A percentile compares a stretch with the other conserved stretches of the same genome.
These are phyloP conservation scores for Megaleporinus macrocephalus DNA, from an alignment of 2,113 vertebrate species.

Conservation along the genomic window DNA sequence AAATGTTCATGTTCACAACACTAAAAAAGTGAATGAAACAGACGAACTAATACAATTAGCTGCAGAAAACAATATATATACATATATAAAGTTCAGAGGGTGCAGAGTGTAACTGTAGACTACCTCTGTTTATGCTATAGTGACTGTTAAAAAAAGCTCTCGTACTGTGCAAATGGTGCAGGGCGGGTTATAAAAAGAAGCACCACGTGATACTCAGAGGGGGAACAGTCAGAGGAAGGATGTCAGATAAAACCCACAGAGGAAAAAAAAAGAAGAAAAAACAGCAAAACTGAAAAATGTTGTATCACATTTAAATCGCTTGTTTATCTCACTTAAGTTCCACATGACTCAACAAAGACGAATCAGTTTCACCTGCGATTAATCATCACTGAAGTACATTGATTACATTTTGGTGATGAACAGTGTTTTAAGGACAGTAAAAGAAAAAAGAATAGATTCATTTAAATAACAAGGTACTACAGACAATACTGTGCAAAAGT, in stretches of 20 bases:
- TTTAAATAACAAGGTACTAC: no score
- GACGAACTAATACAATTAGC: no score
- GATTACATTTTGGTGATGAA: no score
- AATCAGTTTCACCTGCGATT: no score
- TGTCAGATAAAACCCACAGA: background rate
- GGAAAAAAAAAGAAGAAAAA: background rate
- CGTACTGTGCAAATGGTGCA: background rate
- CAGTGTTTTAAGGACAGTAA: no score
- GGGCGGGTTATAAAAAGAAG: background rate
- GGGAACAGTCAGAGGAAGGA: background rate
- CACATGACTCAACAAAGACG: no score
- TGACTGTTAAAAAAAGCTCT: background rate
- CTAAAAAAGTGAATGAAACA: no score
- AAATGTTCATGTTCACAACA: no score
- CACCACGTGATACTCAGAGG: background rate
- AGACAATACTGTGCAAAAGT: no score
- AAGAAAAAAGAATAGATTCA: no score
- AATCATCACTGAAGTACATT: no score
- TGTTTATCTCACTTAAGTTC: no score
- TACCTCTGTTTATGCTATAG: background rate
- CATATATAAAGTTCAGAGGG: background rate
- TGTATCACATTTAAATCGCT: background rate
- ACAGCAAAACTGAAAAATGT: background rate
- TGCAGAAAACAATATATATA: background rate
- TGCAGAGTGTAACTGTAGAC: background rate